A percentile compares a stretch with the other conserved stretches of the same genome.
Conservation (phyloP, 1,140 invertebrate species). For the Drosophila kikkawai region DNA sequence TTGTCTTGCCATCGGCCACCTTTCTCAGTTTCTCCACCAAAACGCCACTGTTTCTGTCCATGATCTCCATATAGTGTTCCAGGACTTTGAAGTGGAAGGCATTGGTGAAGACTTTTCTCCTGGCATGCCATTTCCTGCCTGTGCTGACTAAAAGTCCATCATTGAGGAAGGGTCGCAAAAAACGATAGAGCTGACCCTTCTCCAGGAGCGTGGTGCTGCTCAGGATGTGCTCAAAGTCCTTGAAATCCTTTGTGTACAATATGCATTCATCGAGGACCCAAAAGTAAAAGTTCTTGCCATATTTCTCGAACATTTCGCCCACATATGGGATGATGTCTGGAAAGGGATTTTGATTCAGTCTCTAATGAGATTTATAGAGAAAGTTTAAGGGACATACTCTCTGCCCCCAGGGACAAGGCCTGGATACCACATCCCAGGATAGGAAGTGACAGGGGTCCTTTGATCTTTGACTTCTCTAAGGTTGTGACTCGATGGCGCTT, state of each 20-base stretch:
- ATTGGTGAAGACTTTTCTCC: constrained; percentile 87
- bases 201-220: constrained; percentile 63
- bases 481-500: constrained; percentile 44
- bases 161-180: constrained; percentile 83
- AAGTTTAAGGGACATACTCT: constrained; percentile 45
- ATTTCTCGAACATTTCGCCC: constrained; percentile 34
- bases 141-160: constrained; percentile 83
- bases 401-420: constrained; percentile 55
- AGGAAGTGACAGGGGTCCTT: constrained; percentile 50
- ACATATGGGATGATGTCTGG: constrained; percentile 55
- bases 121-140: constrained; percentile 65
- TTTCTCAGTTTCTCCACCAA: constrained; percentile 86
- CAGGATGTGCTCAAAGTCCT: constrained; percentile 63
- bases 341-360: not conserved
- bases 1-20: constrained; percentile 50
- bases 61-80: constrained; percentile 90
- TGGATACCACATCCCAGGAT: constrained; percentile 58
- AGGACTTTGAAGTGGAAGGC: constrained; percentile 94
- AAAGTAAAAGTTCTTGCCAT: constrained; percentile 85
- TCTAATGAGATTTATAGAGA: not conserved
- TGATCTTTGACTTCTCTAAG: constrained; percentile 45
- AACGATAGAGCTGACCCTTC: constrained; percentile 77
- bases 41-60: constrained; percentile 88
- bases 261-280: constrained; percentile 86
- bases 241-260: constrained; percentile 81